These are phyloP conservation scores for Arion vulgaris DNA, from an alignment of 1,140 invertebrate genomes.

Conservation along the genomic window DNA sequence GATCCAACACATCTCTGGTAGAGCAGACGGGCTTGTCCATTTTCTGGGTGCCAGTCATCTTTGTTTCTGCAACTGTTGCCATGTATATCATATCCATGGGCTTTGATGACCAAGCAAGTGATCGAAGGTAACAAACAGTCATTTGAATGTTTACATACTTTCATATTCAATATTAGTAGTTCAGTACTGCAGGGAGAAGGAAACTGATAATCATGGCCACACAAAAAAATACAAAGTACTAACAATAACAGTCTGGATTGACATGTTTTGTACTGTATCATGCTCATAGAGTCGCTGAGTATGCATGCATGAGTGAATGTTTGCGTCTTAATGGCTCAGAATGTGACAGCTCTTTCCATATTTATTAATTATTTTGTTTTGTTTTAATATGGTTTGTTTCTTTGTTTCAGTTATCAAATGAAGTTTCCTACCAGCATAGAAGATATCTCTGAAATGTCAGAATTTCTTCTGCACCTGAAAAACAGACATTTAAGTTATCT, in stretches of 20 bases:
- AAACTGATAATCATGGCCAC: too few species aligned
- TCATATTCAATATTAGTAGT: too few species aligned
- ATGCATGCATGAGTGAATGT: too few species aligned
- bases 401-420: conserved; percentile 49
- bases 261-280: too few species aligned
- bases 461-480: conserved; percentile 73
- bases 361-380: too few species aligned
- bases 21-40: conserved; percentile 45
- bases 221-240: too few species aligned
- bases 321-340: too few species aligned
- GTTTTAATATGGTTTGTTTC: not conserved
- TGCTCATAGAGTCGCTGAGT: too few species aligned
- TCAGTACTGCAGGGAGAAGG: too few species aligned
- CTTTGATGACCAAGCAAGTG: conserved; percentile 47
- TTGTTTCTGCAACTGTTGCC: conserved; percentile 47
- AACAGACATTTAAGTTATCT: conserved; percentile 75
- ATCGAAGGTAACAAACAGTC: not conserved
- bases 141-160: not conserved
- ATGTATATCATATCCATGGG: conserved; percentile 62
- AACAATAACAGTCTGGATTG: too few species aligned
- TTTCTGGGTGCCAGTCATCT: conserved; percentile 64
- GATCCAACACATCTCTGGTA: not conserved
- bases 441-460: conserved; percentile 71
- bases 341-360: too few species aligned
- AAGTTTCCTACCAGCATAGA: conserved; percentile 74